phyloP scores from a whole-genome alignment of 2,113 vertebrate genomes.

The Hemichromis elongatus region DNA sequence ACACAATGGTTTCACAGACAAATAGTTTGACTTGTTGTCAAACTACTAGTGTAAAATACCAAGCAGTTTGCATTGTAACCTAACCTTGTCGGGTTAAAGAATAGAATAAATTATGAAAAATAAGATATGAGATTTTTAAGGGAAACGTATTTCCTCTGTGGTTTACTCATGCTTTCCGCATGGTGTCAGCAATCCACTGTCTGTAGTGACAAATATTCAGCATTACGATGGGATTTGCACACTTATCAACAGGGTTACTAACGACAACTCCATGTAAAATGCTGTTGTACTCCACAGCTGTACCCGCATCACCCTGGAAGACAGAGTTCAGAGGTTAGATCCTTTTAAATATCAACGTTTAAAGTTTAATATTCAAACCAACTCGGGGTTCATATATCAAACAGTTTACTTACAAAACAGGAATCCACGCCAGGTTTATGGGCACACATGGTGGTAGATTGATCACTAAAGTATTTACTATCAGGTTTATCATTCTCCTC shows the following conservation, averaged over 20 bases:
- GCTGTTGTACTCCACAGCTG: background rate
- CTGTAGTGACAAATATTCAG: conserved; percentile 15
- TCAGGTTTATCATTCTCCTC: conserved; percentile 5
- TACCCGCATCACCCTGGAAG: conserved; percentile 13
- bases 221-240: conserved; percentile 1
- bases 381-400: background rate
- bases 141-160: background rate
- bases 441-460: conserved; percentile 8
- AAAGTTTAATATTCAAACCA: background rate
- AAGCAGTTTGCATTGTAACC: background rate
- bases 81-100: no score
- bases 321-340: background rate
- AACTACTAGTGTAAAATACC: background rate
- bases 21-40: background rate
- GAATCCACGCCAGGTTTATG: background rate
- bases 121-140: background rate
- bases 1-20: background rate
- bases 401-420: conserved; percentile 13
- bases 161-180: background rate
- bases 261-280: conserved; percentile 4
- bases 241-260: background rate
- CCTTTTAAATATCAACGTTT: background rate
- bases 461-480: background rate
- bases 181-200: conserved; percentile 19
- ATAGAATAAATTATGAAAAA: background rate